Evolutionary conservation across 2,113 vertebrate genomes (phyloP).

Genomic region (Natator depressus): DNA sequence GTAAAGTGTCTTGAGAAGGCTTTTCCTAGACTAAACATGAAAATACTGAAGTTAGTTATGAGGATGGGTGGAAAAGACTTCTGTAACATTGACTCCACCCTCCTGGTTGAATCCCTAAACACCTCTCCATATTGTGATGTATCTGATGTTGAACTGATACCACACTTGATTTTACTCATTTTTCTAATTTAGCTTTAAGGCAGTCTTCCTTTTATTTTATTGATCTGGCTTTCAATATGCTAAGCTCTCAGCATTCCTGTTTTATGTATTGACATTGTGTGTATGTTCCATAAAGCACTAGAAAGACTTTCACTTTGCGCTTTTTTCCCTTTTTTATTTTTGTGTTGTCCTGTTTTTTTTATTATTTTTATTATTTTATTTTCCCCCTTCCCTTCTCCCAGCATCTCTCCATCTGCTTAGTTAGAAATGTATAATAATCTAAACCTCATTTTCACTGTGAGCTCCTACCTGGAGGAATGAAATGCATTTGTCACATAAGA

Average conservation of each 20-base stretch:
- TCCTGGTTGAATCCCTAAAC: background rate
- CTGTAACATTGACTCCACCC: background rate
- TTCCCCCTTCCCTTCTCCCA: background rate
- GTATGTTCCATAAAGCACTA: background rate
- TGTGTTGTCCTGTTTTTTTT: background rate
- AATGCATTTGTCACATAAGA: background rate
- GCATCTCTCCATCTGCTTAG: background rate
- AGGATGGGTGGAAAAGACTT: background rate
- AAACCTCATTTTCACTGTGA: background rate
- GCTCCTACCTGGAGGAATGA: background rate
- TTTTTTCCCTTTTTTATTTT: background rate
- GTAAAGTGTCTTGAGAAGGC: rapidly evolving
- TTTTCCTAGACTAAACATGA: background rate
- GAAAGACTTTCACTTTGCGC: background rate
- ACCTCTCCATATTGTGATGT: background rate
- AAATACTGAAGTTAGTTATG: background rate
- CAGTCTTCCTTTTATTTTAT: background rate
- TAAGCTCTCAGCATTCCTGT: background rate
- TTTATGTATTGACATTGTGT: background rate
- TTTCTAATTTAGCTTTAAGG: background rate
- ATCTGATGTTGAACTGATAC: background rate
- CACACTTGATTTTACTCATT: background rate
- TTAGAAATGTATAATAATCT: background rate
- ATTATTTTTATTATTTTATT: no score
- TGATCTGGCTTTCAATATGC: background rate